phyloP scores from a whole-genome alignment of 2,888 invertebrate species.

The Meiosimyza decipiens region DNA sequence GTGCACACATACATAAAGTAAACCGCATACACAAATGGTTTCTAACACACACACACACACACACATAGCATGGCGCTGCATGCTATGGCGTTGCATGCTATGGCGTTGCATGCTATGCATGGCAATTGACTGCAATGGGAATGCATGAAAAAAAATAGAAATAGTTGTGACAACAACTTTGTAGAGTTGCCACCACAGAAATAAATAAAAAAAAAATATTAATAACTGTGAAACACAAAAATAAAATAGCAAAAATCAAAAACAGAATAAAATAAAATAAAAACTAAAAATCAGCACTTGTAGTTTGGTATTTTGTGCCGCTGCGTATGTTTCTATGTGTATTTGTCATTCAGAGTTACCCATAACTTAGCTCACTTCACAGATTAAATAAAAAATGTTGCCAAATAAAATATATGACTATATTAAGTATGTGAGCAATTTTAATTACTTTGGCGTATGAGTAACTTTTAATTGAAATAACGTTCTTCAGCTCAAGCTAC shows the following conservation, averaged over 20 bases:
- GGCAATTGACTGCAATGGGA: constrained; percentile 17
- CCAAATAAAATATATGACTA: too few relatives aligned
- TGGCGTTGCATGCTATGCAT: constrained; percentile 14
- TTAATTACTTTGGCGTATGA: too few relatives aligned
- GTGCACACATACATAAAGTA: constrained; percentile 1
- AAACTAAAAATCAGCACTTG: constrained; percentile 1
- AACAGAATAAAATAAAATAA: neutral
- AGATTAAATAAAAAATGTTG: too few relatives aligned
- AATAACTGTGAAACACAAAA: neutral
- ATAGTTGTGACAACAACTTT: constrained; percentile 10
- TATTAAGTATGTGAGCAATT: too few relatives aligned
- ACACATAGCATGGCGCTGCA: neutral
- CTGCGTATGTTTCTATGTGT: neutral
- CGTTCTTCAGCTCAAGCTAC: too few relatives aligned
- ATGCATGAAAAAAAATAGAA: constrained; percentile 8
- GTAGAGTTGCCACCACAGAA: constrained; percentile 16
- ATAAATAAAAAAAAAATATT: constrained; percentile 4
- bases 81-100: constrained; percentile 14
- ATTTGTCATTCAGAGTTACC: too few relatives aligned
- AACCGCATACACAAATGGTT: neutral
- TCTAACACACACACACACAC: neutral
- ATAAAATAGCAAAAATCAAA: neutral
- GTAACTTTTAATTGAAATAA: too few relatives aligned
- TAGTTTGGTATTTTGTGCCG: neutral
- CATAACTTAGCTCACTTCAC: too few relatives aligned